Conservation (phyloP, 2,113 vertebrate genomes). For the Tachysurus fulvidraco region DNA sequence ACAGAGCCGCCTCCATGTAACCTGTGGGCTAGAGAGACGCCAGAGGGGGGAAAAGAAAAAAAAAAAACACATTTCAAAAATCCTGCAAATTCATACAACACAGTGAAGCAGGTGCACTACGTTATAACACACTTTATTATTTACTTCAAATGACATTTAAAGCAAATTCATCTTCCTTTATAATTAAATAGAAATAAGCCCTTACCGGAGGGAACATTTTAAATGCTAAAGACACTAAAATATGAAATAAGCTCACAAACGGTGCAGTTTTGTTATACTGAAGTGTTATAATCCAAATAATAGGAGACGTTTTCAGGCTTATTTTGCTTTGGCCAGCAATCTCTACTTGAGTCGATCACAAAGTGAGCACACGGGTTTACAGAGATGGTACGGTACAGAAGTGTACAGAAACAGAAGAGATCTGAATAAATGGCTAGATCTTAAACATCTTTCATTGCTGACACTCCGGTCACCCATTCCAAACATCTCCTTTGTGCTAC, state of each 20-base stretch:
- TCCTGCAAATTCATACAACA: conserved; percentile 30
- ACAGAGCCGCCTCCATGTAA: conserved; percentile 96
- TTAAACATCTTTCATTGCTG: background rate
- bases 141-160: background rate
- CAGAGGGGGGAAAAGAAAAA: background rate
- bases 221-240: background rate
- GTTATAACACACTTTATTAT: background rate
- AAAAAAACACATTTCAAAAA: conserved; percentile 42
- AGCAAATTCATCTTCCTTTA: background rate
- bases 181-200: background rate
- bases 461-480: background rate
- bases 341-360: background rate
- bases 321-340: background rate
- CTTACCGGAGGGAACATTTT: background rate
- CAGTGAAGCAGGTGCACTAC: conserved; percentile 34
- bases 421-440: background rate
- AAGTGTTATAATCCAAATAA: background rate
- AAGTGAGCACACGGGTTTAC: background rate
- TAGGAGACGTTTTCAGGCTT: background rate
- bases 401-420: background rate
- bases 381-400: too few relatives aligned
- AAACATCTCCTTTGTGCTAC: background rate
- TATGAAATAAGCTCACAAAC: background rate
- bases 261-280: background rate
- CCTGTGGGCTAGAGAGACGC: conserved; percentile 85